Base-by-base conservation (phyloP, 2,888 invertebrate species). In the Tenthredo amoena region DNA sequence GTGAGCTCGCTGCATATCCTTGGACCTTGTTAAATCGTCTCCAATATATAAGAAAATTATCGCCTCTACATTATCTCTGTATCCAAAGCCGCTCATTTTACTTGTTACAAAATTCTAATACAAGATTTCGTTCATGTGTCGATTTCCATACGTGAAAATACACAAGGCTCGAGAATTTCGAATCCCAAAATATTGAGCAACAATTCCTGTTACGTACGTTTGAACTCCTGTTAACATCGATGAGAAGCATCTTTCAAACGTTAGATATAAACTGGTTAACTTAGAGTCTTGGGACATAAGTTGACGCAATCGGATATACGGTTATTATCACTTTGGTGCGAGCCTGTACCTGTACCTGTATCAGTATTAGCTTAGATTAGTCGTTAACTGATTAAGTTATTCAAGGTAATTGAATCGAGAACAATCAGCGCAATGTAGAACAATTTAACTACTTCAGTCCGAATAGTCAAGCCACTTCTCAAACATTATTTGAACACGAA, bases 281-380 rank as follows among this genome's bases (percentile, higher is more conserved):
- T 55, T 12, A 34, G 15, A 68, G 15, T 34, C 18, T 68, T 68
- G 34, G 68, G 68, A 68, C 68, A 68, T 12, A 34, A 68, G 68
- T 34, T 68, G 34, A 68, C 68, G 68, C 68, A 68, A 68, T 68
- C 68, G 68, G 34, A 68, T 68, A 34, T 68, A 62, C 62, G 62
- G 26, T 68, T 68, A 68, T 34, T 68, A 68, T 68, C 34, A 34
- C 34, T 34, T 68, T 68, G 34, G 68, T 68, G 68, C 34, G 34
- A 68, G 31, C 34, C 68, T 34, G 31, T 68, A 31, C 68, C 62
- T 62, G 62, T 12, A 31, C 34, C 26, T 34, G 34, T 68, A 5
- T 34, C 6, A 68, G 34, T 68, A 68, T 68, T 68, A 18, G 18
- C 26, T 68, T 26, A 31, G 50, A 50, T 34, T 34, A 9, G 6